phyloP scores from a whole-genome alignment of 2,888 invertebrate genomes.

The Herminia tarsipennalis region DNA sequence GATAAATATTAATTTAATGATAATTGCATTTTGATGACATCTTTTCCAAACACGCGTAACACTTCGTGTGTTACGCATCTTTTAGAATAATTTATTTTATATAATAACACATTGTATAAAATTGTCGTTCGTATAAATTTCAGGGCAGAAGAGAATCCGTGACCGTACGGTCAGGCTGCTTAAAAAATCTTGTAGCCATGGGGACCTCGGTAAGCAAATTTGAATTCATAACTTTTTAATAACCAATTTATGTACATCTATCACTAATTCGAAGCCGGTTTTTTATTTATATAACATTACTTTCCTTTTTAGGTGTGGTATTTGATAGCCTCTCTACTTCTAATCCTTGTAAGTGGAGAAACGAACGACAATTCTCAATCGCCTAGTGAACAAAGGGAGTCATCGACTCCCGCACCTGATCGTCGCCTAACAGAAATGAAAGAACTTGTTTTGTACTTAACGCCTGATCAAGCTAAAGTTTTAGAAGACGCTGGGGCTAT shows the following conservation, averaged over 20 bases:
- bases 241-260: background rate
- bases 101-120: slow-evolving; percentile 62
- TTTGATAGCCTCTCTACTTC: slow-evolving; percentile 43
- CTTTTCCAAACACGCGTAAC: background rate
- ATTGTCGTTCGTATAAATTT: slow-evolving; percentile 54
- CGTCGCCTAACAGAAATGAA: slow-evolving; percentile 47
- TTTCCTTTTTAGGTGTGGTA: slow-evolving; percentile 55
- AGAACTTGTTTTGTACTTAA: slow-evolving; percentile 69
- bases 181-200: slow-evolving; percentile 53
- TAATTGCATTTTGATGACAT: background rate
- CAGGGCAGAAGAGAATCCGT: slow-evolving; percentile 51
- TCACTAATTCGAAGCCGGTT: no score
- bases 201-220: slow-evolving; percentile 53
- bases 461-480: slow-evolving; percentile 65
- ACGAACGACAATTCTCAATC: slow-evolving; percentile 54
- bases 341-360: slow-evolving; percentile 47
- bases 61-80: slow-evolving; percentile 34
- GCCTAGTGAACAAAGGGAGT: slow-evolving; percentile 37
- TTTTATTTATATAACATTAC: background rate
- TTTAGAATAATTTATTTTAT: slow-evolving; percentile 52
- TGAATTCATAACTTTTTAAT: background rate
- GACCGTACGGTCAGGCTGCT: slow-evolving; percentile 47
- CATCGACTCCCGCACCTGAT: slow-evolving; percentile 31
- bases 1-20: slow-evolving; percentile 5
- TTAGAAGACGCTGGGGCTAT: slow-evolving; percentile 58